These are phyloP conservation scores for Natator depressus DNA, from an alignment of 2,113 vertebrate genomes.

Conservation along the genomic window DNA sequence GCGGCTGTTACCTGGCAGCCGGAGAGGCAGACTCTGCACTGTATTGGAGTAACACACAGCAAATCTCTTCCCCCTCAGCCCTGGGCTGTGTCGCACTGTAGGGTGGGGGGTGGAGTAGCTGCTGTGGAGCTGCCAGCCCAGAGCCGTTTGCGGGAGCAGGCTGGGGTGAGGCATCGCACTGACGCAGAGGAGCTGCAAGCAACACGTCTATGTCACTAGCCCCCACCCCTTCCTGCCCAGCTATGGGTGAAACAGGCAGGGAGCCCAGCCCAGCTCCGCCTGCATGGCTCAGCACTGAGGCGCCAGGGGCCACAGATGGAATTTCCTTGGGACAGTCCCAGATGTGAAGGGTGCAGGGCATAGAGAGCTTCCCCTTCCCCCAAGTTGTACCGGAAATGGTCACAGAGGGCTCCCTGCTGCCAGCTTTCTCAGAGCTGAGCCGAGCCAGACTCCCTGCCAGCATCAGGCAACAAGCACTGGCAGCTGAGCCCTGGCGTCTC, in stretches of 20 bases:
- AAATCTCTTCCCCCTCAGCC: not conserved
- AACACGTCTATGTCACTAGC: not conserved
- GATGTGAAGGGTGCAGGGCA: not conserved
- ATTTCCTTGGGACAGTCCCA: not conserved
- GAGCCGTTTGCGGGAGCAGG: fast-evolving
- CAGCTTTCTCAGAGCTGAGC: not conserved
- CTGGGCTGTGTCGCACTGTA: not conserved
- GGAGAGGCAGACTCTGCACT: not conserved
- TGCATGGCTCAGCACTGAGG: too few species aligned
- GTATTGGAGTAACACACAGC: not conserved
- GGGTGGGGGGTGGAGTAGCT: not conserved
- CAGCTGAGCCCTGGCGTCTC: not conserved
- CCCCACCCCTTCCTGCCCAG: not conserved
- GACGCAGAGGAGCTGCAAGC: not conserved
- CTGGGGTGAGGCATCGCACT: not conserved
- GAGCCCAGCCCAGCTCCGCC: not conserved
- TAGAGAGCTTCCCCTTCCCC: not conserved
- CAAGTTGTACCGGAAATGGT: not conserved
- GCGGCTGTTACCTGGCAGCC: not conserved
- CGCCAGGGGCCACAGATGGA: not conserved
- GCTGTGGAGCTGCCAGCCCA: not conserved
- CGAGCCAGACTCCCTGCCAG: not conserved
- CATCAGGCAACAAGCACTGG: not conserved
- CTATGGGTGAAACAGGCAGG: not conserved
- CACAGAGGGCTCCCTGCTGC: not conserved